Evolutionary conservation across 1,140 invertebrate species (phyloP), one percentile per base, ranked within the genome.

Genomic region (Epicauta chinensis): DNA sequence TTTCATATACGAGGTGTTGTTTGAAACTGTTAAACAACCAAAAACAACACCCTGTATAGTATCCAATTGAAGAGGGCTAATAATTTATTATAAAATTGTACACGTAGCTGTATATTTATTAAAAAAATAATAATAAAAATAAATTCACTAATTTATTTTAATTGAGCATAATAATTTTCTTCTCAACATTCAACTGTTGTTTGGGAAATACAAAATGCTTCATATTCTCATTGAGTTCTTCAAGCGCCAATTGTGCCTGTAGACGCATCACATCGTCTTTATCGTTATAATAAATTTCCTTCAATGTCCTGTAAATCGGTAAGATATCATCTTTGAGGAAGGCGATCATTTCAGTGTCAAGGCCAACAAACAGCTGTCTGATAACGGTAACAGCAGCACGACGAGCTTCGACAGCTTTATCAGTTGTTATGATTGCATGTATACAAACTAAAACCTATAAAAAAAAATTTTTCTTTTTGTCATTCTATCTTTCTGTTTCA

Each of bases 311-410:
- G 65, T 91, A 91, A 37, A 91, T 66, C 3, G 81, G 77, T 6
- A 81, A 68, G 14, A 91, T 69, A 36, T 83, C 76, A 32, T 78
- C 77, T 60, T 82, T 81, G 9, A 91, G 66, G 51, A 82, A 75
- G 4, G 71, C 64, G 16, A 91, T 68, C 7, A 79, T 76, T 59
- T 88, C 81, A 61, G 73, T 79, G 13, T 82, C 84, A 6, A 91
- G 69, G 13, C 89, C 89, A 61, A 81, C 79, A 14, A 92, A 67
- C 31, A 92, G 66, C 53, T 86, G 75, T 23, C 81, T 78, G 44
- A 87, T 74, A 7, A 91, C 81, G 64, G 90, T 71, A 5, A 89
- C 82, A 15, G 84, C 86, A n/a, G 89, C 88, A 61, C 87, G 74
- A 48, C 88, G 73, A 31, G 87, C 86, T 71, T 89, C 83, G 11